These are phyloP conservation scores for Ectobius pallidus DNA, from an alignment of 2,888 invertebrate genomes.

Conservation along the genomic window DNA sequence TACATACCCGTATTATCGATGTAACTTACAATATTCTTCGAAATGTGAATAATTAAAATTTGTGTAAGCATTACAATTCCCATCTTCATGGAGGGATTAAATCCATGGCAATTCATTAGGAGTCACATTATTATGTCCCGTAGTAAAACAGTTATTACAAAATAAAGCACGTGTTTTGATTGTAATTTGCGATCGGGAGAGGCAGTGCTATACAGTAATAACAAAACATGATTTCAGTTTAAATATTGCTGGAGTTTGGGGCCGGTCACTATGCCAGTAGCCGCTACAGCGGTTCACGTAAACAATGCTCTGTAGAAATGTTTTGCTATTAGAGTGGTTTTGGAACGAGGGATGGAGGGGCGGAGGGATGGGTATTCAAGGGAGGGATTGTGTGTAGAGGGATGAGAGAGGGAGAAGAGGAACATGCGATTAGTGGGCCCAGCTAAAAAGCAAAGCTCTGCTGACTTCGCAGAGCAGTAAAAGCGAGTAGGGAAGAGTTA, in stretches of 20 bases:
- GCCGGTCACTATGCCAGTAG: no score
- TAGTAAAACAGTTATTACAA: slow-evolving; percentile 10
- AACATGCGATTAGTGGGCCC: slow-evolving; percentile 9
- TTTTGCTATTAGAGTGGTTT: slow-evolving; percentile 26
- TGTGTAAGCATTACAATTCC: not conserved
- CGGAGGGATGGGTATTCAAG: not conserved
- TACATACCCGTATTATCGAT: no score
- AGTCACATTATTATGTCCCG: not conserved
- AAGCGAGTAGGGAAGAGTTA: not conserved
- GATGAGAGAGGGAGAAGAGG: not conserved
- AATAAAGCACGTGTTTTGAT: no score
- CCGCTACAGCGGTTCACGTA: not conserved
- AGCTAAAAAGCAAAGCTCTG: slow-evolving; percentile 12
- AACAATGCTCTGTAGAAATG: slow-evolving; percentile 20
- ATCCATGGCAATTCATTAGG: no score
- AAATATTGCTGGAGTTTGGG: not conserved
- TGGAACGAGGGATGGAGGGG: not conserved
- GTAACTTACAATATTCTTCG: no score
- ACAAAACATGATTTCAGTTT: slow-evolving; percentile 20
- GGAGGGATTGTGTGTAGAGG: not conserved
- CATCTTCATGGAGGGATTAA: not conserved
- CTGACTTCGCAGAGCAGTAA: not conserved
- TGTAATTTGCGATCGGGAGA: slow-evolving; percentile 21
- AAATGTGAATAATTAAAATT: not conserved
- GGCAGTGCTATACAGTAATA: not conserved